A percentile compares a stretch with the other conserved stretches of the same genome.
phyloP scores from a whole-genome alignment of 2,797 vertebrate genomes.

The Spinibarbus caldwelli region DNA sequence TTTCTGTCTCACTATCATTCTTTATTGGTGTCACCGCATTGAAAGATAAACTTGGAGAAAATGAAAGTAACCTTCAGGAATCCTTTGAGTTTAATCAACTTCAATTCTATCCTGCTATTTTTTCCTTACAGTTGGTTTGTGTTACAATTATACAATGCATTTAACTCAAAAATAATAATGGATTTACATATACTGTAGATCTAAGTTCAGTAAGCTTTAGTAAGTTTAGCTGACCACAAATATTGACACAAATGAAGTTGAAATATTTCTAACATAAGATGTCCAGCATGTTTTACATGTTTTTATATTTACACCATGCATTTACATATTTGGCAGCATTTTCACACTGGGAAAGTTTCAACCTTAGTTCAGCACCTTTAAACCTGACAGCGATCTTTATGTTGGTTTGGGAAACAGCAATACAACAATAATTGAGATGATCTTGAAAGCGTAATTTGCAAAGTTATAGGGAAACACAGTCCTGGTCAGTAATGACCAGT shows the following conservation, averaged over 20 bases:
- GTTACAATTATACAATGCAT: background rate
- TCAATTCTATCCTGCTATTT: background rate
- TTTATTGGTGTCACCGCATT: conserved; percentile 38
- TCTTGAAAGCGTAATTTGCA: background rate
- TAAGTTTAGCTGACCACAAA: background rate
- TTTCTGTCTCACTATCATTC: background rate
- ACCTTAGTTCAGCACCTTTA: background rate
- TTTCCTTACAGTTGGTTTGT: background rate
- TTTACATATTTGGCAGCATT: background rate
- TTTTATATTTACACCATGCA: background rate
- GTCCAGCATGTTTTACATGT: background rate
- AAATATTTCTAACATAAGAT: background rate
- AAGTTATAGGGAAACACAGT: background rate
- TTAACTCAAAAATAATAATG: background rate
- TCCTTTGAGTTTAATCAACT: background rate
- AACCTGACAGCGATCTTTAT: background rate
- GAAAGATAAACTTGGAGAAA: background rate
- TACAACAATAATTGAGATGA: no score
- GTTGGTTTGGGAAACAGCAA: background rate
- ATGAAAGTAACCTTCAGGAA: no score
- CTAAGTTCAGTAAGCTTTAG: background rate
- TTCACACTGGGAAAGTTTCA: background rate
- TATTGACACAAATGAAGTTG: background rate
- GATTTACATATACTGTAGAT: background rate
- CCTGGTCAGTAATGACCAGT: no score